Conservation (phyloP, 2,888 invertebrate species). For the Argynnis bischoffii region DNA sequence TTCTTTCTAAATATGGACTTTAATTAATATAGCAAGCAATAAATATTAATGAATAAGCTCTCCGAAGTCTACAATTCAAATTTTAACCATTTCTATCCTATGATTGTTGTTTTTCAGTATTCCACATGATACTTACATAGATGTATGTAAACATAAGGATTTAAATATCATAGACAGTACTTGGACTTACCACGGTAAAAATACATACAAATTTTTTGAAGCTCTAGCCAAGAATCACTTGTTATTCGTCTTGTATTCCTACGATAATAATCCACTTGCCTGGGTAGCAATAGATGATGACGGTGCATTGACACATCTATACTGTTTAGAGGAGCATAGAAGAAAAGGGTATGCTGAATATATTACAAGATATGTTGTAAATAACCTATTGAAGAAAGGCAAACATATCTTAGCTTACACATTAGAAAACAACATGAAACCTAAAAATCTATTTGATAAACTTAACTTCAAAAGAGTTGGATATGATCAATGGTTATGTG, state of each 20-base stretch:
- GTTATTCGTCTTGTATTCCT: constrained; percentile 45
- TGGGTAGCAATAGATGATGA: constrained; percentile 55
- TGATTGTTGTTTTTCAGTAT: constrained; percentile 31
- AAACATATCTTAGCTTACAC: constrained; percentile 44
- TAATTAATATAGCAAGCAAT: too few relatives aligned
- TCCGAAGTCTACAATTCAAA: too few relatives aligned
- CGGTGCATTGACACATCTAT: constrained; percentile 57
- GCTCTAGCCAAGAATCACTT: constrained; percentile 40
- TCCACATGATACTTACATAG: constrained; percentile 45
- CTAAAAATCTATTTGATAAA: constrained; percentile 45
- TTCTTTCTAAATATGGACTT: too few relatives aligned
- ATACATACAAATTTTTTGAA: constrained; percentile 41
- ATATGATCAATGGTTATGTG: constrained; percentile 39
- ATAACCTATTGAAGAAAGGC: constrained; percentile 44
- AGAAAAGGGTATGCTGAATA: constrained; percentile 56
- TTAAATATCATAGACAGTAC: constrained; percentile 42
- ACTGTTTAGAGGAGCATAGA: constrained; percentile 54
- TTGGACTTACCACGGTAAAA: constrained; percentile 43
- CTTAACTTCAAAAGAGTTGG: constrained; percentile 43
- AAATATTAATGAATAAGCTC: too few relatives aligned
- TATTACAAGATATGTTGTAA: constrained; percentile 49
- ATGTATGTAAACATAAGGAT: constrained; percentile 40
- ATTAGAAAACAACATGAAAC: constrained; percentile 40
- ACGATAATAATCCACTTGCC: constrained; percentile 44
- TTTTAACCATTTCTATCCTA: too few relatives aligned